Evolutionary conservation across 2,113 vertebrate genomes (phyloP), one percentile per base, ranked within the genome.

Genomic region (Alces alces): DNA sequence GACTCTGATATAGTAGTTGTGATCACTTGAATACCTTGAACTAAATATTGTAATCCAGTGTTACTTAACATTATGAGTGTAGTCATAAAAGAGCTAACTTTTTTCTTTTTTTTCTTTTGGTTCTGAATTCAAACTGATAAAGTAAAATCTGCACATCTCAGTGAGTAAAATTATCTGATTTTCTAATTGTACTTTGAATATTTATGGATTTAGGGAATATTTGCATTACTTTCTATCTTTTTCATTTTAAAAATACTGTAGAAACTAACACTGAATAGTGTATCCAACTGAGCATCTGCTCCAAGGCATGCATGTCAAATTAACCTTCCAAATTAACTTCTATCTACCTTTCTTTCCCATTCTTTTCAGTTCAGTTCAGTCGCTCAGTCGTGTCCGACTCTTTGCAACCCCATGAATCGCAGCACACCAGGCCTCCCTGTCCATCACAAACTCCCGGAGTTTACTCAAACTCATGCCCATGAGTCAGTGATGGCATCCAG

Each of bases 241-340:
- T 88, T 64, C 13, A 60, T 36, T 95, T 80, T 21, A 92, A 60
- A 89, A 92, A 70, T 58, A 89, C n/a, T 95, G 61, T 57, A 82
- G 58, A 92, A 95, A 88, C 36, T 43, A 86, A 92, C 36, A 66
- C 54, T 91, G 50, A 60, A 83, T 50, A 61, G 17, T 12, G 0
- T 58, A 55, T 57, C 19, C 55, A 89, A 66, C 52, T 47, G 27
- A 95, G 13, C 10, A 90, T 43, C 13, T 76, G 33, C 7, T 92
- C 36, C 47, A 89, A 95, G 58, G 9, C 15, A 45, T 84, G 11
- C 10, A 21, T 84, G 45, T 86, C 86, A 96, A 78, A 96, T 70
- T 93, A 87, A 61, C 19, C 36, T 96, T 80, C 36, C 89, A 93
- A 89, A 70, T 93, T 47, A 85, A 82, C 43, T 96, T 76, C 21